Evolutionary conservation across 2,113 vertebrate species (phyloP), one percentile per base, ranked within the genome.

Genomic region (Merops nubicus): DNA sequence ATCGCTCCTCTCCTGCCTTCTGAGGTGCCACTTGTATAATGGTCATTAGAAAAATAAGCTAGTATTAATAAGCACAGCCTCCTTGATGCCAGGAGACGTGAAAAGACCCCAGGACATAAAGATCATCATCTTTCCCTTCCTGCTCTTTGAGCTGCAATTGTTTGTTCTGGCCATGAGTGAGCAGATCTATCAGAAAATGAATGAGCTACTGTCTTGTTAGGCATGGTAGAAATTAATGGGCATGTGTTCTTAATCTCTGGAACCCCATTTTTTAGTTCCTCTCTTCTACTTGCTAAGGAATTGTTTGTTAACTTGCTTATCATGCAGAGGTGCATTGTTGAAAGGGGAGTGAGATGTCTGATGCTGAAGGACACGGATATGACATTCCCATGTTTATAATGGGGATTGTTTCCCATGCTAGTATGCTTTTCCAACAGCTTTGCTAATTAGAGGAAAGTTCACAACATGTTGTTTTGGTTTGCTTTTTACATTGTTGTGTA

Each of bases 251-350:
- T 53, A n/a, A 84, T 84, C 48, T 73, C 43, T 62, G 28, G 22
- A 28, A 57, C 15, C 23, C 23, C 0, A 0, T 6, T 43, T 83
- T 76, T 79, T 22, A 15, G 68, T 88, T 93, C 8, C 3, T 53
- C 15, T 72, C 31, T 36, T 36, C n/a, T 6, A 31, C 4, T 54
- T 57, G 23, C 28, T 47, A 20, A 56, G 23, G 17, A 83, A 48
- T 16, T 42, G 8, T 76, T 86, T 75, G 23, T 38, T 63, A 12
- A 18, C 42, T 43, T 81, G 21, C 11, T 43, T 15, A n/a, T 42
- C 6, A 1, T 5, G 12, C 15, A 56, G 51, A 16, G 23, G 8
- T n/a, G 21, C 11, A 8, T 68, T 9, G 6, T 1, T 25, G 31
- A 31, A 45, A 6, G 5, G 20, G 26, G 5, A 65, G 42, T 28